phyloP scores from a whole-genome alignment of 2,113 vertebrate genomes.

The Saguinus midas region DNA sequence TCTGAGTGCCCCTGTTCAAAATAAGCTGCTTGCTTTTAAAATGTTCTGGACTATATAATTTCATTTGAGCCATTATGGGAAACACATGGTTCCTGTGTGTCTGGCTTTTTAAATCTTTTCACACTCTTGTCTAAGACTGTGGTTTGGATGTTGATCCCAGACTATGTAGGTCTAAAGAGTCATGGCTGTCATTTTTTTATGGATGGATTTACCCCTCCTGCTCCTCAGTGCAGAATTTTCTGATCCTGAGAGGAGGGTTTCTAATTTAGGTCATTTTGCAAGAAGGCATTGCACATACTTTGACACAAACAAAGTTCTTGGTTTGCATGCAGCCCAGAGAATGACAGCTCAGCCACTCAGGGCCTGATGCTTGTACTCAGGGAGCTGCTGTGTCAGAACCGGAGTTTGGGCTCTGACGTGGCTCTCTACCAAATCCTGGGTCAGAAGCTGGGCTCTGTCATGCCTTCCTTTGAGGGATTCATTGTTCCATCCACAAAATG shows the following conservation, averaged over 20 bases:
- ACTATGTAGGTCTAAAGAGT: neutral
- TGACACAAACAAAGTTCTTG: neutral
- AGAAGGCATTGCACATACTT: neutral
- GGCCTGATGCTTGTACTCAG: too few species aligned
- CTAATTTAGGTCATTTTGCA: neutral
- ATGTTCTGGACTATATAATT: constrained; percentile 72
- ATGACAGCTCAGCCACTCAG: neutral
- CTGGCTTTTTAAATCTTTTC: constrained; percentile 59
- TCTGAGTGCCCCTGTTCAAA: constrained; percentile 64
- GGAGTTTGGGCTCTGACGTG: neutral
- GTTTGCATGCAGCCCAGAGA: neutral
- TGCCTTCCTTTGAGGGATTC: neutral
- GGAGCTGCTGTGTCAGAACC: neutral
- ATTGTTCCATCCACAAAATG: neutral
- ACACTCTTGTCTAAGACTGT: neutral
- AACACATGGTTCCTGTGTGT: neutral
- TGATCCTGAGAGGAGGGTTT: neutral
- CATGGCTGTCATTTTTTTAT: neutral
- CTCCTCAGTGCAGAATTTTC: neutral
- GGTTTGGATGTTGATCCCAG: neutral
- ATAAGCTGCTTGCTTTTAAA: constrained; percentile 61
- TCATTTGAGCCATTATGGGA: constrained; percentile 62
- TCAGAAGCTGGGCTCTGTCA: neutral
- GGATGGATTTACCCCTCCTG: neutral
- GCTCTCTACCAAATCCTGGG: neutral